phyloP scores from a whole-genome alignment of 2,797 vertebrate genomes.

The Tympanoctomys barrerae region DNA sequence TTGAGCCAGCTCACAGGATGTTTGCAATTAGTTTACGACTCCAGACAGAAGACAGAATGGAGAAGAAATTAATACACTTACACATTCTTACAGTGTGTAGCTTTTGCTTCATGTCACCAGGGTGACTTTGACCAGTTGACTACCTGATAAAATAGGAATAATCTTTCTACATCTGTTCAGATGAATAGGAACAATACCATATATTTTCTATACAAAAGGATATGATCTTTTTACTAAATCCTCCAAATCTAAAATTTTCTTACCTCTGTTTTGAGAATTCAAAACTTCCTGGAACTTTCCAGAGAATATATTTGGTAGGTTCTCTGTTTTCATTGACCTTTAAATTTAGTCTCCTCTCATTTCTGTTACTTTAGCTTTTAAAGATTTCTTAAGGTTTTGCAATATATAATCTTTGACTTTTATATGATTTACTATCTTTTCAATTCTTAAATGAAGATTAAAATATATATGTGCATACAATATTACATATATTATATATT shows the following conservation, averaged over 20 bases:
- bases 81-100: conserved; percentile 1
- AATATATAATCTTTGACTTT: conserved; percentile 60
- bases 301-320: conserved; percentile 45
- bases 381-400: conserved; percentile 46
- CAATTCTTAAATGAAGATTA: conserved; percentile 43
- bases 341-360: conserved; percentile 53
- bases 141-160: neutral
- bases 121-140: neutral
- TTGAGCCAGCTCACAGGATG: conserved; percentile 34
- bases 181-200: no score
- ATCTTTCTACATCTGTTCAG: neutral
- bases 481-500: neutral
- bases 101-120: neutral
- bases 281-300: conserved; percentile 46
- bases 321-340: conserved; percentile 55
- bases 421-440: conserved; percentile 21
- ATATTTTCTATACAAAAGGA: neutral
- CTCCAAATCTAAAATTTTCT: conserved; percentile 20
- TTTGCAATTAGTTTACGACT: conserved; percentile 49
- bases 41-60: conserved; percentile 9
- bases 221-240: conserved; percentile 47
- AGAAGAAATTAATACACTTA: conserved; percentile 1
- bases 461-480: neutral
- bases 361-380: conserved; percentile 55
- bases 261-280: conserved; percentile 37